Evolutionary conservation across 2,888 invertebrate species (phyloP), one percentile per base, ranked within the genome.

Genomic region (Andrena bicolor): DNA sequence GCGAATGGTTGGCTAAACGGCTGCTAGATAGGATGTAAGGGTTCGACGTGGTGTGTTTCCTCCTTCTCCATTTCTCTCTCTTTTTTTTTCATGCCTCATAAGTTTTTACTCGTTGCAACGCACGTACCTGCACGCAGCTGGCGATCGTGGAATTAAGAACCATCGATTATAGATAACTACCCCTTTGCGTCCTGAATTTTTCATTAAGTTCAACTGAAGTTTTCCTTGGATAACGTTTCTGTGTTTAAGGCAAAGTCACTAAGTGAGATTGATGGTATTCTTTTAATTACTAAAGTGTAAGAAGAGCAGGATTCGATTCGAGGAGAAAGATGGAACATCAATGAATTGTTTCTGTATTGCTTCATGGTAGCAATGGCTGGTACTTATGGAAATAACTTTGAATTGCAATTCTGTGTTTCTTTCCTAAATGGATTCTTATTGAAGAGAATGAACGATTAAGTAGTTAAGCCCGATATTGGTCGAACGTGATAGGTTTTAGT

Each of bases 1-100:
- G 68, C 61, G 76, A 71, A 83, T 78, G 84, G 61, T 71, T 76
- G 78, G 66, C 82, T 80, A 80, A 81, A 84, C 82, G 82, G 53
- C 82, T 73, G 51, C 74, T 68, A 61, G 64, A 72, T 69, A 73
- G 73, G 73, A 68, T 56, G 49, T 60, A 70, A 79, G 65, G 53
- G 35, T 61, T 72, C 60, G 5, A 10, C 77, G 81, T 76, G 80
- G 41, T 58, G 10, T n/a, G 32, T 48, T 48, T 16, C 58, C 64
- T 58, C 58, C 30, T 23, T 72, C 48, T 16, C 1, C 41, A 1
- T 16, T 41, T 41, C n/a, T 2, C 26, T 7, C 26, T 32, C 48
- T 48, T 10, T 58, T 48, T 10, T 8, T 10, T 41, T 35, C 28
- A 23, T 53, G 58, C 41, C 20, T 70, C 70, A 26, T 65, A 71